Conservation (phyloP, 37 sponge, comb jelly and placozoan genomes). For the Beroe ovata region DNA sequence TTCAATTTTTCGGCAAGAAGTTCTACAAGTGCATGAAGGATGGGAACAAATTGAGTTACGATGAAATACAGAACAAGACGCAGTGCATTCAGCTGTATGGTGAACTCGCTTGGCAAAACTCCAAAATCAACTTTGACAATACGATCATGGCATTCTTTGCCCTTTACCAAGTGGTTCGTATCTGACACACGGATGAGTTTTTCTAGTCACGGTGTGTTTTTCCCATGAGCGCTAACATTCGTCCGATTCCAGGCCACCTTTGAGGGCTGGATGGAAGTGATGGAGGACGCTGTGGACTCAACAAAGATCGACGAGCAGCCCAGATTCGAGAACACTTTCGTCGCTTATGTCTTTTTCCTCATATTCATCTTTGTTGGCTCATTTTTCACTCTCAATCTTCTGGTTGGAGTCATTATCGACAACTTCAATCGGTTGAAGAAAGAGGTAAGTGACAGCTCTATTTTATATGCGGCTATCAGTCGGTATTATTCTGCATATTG, state of each 20-base stretch:
- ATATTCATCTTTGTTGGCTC: slow-evolving; percentile 69
- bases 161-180: slow-evolving; percentile 70
- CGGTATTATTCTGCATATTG: too few relatives aligned
- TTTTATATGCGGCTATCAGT: too few relatives aligned
- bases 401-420: slow-evolving; percentile 70
- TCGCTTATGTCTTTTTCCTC: slow-evolving; percentile 66
- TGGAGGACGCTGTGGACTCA: slow-evolving; percentile 67
- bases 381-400: slow-evolving; percentile 68
- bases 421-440: slow-evolving; percentile 68
- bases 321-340: slow-evolving; percentile 48
- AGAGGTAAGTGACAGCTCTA: slow-evolving; percentile 69
- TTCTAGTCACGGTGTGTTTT: neutral
- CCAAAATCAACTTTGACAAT: slow-evolving; percentile 68
- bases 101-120: slow-evolving; percentile 57
- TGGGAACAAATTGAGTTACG: slow-evolving; percentile 1
- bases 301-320: slow-evolving; percentile 61
- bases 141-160: slow-evolving; percentile 66
- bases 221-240: neutral
- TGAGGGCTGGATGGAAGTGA: slow-evolving; percentile 71
- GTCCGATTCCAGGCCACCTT: slow-evolving; percentile 68
- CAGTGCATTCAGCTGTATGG: slow-evolving; percentile 33
- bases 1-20: slow-evolving; percentile 66
- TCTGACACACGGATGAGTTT: too few relatives aligned
- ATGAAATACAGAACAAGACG: slow-evolving; percentile 3
- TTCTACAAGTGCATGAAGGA: slow-evolving; percentile 65